Base-by-base conservation (phyloP, 2,113 vertebrate genomes). In the Dendropsophus ebraccatus region DNA sequence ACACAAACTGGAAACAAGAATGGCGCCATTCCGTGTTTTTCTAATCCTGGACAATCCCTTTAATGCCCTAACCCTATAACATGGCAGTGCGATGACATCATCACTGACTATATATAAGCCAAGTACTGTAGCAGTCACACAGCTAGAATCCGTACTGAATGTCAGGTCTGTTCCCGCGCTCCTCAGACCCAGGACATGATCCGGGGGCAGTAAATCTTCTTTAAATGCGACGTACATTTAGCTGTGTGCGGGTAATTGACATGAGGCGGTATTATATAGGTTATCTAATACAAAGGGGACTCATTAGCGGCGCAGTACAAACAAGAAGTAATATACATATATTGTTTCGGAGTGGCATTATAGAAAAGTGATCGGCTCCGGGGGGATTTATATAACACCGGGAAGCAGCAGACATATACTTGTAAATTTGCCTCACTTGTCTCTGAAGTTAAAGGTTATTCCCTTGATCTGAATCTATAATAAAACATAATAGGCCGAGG, bases 361-460 rank as follows among this genome's bases (percentile, higher is more conserved):
- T 89, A 93, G 93, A 94, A 91, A 91, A 94, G 92, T 93, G 92
- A 89, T 91, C 89, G 47, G 86, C 91, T 95, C 95, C 93, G 49
- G 88, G 30, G 94, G 94, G 94, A 95, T 94, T 92, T 93, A 93
- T 94, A 93, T 92, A 94, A 93, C 92, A 91, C 92, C 91, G 90
- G 93, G 90, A 94, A 96, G 96, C 94, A 94, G 93, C 96, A 95
- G 95, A 95, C 93, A 91, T 90, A 91, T 91, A 93, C 94, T 94
- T 95, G 95, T 94, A 95, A 95, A 96, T 93, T 89, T 92, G 92
- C 94, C 92, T 95, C 93, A 94, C 95, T 96, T 95, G 95, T 96
- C 94, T 96, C 95, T 94, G 92, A 95, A 96, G 95, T 95, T 95
- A 96, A 96, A 96, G 94, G 95, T 95, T 90, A 93, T 94, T 94